Evolutionary conservation across 2,797 vertebrate genomes (phyloP), one percentile per base, ranked within the genome.

Genomic region (Aythya fuligula): DNA sequence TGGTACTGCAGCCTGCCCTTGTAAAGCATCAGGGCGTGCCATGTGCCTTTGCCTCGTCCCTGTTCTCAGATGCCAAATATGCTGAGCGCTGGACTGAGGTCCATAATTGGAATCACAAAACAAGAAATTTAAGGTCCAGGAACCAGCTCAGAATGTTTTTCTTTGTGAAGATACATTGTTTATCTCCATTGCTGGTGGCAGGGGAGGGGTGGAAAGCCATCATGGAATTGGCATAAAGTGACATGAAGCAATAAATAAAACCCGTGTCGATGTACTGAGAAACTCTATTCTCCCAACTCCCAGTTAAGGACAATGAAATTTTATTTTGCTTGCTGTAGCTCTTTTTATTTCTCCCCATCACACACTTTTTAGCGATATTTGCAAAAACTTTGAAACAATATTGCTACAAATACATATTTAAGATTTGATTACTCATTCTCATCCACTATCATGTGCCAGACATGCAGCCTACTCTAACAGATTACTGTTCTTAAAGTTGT

Each of bases 361-460:
- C 53, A 87, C 71, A 60, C 80, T 93, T 96, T 84, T 85, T 75
- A 97, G 97, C 54, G 88, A 43, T 87, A 95, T 94, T 95, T 95
- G 86, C 54, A 70, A 85, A 93, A 95, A 85, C 81, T 96, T 95
- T 36, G 61, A 96, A 96, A 92, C 90, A 90, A 67, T 94, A 95
- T 96, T 95, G 93, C 95, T 95, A 72, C 96, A 98, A 97, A 97
- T 97, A 96, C 95, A 97, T 96, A 98, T 97, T 97, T 98, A 98
- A 97, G 95, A 97, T 98, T 98, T 97, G 97, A 98, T 98, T 98
- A 97, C 97, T 96, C 96, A 97, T 96, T 97, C 94, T 97, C 95
- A 82, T 97, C 97, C 93, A 93, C 96, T 97, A 96, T 94, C 97
- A 97, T 98, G 98, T 97, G 97, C 97, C 95, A 98, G 94, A 96